These are phyloP conservation scores for Lordiphosa stackelbergi DNA, from an alignment of 1,140 invertebrate genomes.

Conservation along the genomic window DNA sequence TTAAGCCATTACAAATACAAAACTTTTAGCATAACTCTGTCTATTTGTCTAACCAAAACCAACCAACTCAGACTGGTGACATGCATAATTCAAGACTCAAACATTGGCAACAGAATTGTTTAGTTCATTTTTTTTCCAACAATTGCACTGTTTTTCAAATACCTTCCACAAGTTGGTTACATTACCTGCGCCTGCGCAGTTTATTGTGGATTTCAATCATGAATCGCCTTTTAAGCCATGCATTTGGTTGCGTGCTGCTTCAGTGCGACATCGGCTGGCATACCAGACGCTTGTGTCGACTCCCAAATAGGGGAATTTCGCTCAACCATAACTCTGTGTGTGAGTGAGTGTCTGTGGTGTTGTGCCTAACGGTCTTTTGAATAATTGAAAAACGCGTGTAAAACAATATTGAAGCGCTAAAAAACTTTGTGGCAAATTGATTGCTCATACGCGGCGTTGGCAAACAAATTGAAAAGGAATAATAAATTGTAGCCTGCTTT, in stretches of 20 bases:
- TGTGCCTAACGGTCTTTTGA: conserved; percentile 57
- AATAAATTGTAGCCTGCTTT: conserved; percentile 58
- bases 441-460: conserved; percentile 50
- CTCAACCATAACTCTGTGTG: neutral
- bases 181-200: conserved; percentile 44
- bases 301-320: neutral
- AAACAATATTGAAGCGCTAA: conserved; percentile 22
- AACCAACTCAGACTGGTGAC: conserved; percentile 34
- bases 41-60: neutral
- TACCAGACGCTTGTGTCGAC: conserved; percentile 37
- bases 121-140: neutral
- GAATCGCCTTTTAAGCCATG: conserved; percentile 40
- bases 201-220: conserved; percentile 40
- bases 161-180: conserved; percentile 34
- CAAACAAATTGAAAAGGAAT: conserved; percentile 13
- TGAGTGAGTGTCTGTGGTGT: neutral
- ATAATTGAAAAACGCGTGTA: conserved; percentile 48
- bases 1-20: too few relatives aligned
- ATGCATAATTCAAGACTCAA: conserved; percentile 58
- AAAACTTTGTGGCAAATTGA: conserved; percentile 50
- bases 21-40: too few relatives aligned
- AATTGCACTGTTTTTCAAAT: conserved; percentile 65
- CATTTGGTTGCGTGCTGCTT: conserved; percentile 13
- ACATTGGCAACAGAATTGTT: conserved; percentile 33
- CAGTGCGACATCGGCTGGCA: conserved; percentile 60